Evolutionary conservation across 2,113 vertebrate species (phyloP).

Genomic region (Egretta garzetta): DNA sequence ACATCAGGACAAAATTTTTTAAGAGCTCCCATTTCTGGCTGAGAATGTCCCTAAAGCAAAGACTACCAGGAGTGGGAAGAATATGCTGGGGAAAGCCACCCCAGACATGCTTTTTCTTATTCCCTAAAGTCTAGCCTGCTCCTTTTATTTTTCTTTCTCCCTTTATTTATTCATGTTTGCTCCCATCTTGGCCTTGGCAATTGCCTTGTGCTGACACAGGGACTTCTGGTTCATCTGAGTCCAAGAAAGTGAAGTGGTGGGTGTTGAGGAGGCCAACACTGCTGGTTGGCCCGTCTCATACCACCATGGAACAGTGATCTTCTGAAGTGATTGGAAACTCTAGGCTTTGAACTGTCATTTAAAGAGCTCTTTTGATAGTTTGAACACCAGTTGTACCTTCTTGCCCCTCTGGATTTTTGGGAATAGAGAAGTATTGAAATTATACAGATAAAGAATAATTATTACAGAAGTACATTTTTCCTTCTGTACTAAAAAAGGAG

Average conservation of each 20-base stretch:
- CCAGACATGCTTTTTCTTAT: neutral
- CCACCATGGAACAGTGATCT: fast-evolving
- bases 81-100: neutral
- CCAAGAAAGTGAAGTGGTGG: neutral
- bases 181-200: neutral
- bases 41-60: neutral
- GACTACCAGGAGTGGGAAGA: neutral
- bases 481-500: neutral
- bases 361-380: neutral
- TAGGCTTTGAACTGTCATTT: neutral
- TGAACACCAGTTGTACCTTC: neutral
- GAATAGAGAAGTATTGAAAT: neutral
- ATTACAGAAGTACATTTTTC: neutral
- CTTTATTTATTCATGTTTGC: neutral
- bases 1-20: neutral
- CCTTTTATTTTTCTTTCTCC: too few relatives aligned
- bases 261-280: neutral
- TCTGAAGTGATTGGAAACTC: neutral
- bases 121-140: neutral
- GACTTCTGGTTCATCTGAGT: neutral
- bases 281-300: neutral
- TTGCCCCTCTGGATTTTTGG: neutral
- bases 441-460: neutral
- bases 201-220: neutral
- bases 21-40: neutral